Evolutionary conservation across 1,140 invertebrate species (phyloP).

Genomic region (Zaprionus davidi): DNA sequence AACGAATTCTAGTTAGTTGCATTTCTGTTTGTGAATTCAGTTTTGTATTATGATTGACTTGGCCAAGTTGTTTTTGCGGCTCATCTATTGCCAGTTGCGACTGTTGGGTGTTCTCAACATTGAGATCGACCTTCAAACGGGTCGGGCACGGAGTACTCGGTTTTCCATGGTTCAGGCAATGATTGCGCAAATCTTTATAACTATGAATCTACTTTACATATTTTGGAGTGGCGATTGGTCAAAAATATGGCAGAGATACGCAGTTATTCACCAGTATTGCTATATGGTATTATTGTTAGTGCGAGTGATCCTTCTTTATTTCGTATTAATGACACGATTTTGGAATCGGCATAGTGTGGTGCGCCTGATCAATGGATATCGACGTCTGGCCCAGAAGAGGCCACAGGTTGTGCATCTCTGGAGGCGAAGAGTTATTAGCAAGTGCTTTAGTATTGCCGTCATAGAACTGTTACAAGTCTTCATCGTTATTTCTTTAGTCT

Average conservation of each 20-base stretch:
- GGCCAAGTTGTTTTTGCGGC: background rate
- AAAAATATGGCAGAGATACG: background rate
- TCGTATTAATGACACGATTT: background rate
- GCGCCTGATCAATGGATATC: background rate
- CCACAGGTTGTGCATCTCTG: background rate
- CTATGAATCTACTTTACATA: background rate
- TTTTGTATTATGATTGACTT: background rate
- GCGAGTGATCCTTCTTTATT: background rate
- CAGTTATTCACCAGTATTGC: background rate
- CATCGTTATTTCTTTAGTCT: background rate
- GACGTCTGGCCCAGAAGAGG: background rate
- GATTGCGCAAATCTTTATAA: background rate
- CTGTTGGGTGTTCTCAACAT: background rate
- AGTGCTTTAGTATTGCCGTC: background rate
- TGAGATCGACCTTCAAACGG: conserved; percentile 2
- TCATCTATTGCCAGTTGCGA: background rate
- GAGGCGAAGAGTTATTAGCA: background rate
- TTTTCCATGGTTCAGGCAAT: background rate
- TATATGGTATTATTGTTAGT: background rate
- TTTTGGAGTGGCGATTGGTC: background rate
- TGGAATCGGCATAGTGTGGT: background rate
- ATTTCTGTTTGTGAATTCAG: background rate
- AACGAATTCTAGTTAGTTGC: background rate
- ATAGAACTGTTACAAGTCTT: background rate
- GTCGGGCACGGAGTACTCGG: background rate